Evolutionary conservation across 1,140 invertebrate species (phyloP).

Genomic region (Hestina assimilis): DNA sequence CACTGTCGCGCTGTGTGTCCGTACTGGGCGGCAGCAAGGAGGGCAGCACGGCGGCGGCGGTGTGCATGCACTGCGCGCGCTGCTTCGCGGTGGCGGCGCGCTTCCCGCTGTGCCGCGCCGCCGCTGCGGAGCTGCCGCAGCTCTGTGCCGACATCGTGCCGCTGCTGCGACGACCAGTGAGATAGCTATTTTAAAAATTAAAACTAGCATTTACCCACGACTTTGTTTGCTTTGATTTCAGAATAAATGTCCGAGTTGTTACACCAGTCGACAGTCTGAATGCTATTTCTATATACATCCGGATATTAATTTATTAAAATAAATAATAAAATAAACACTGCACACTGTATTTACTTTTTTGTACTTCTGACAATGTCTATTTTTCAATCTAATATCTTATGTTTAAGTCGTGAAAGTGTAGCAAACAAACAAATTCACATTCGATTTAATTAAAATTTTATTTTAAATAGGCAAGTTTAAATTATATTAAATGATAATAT

Average conservation of each 20-base stretch:
- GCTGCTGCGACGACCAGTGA: slow-evolving; percentile 47
- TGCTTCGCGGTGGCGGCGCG: slow-evolving; percentile 97
- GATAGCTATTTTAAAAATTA: too few species aligned
- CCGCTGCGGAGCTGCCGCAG: slow-evolving; percentile 91
- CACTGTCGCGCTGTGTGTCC: slow-evolving; percentile 94
- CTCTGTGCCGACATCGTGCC: slow-evolving; percentile 89
- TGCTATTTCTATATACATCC: too few species aligned
- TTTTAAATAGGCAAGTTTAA: not conserved
- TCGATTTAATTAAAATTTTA: not conserved
- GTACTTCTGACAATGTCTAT: too few species aligned
- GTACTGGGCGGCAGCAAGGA: slow-evolving; percentile 89
- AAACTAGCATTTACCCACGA: too few species aligned
- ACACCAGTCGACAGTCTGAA: too few species aligned
- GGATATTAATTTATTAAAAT: too few species aligned
- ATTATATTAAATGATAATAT: not conserved
- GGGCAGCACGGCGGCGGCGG: slow-evolving; percentile 92
- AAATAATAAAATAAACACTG: too few species aligned
- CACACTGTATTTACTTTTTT: too few species aligned
- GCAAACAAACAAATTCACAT: not conserved
- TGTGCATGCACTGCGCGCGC: slow-evolving; percentile 93
- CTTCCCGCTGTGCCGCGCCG: slow-evolving; percentile 93
- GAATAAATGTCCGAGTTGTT: too few species aligned
- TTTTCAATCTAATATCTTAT: too few species aligned
- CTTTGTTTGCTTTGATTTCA: too few species aligned
- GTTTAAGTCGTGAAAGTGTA: too few species aligned